Percentiles rank a stretch among this genome's conserved stretches.
phyloP scores from a whole-genome alignment of 2,797 vertebrate species.

The Semotilus atromaculatus region DNA sequence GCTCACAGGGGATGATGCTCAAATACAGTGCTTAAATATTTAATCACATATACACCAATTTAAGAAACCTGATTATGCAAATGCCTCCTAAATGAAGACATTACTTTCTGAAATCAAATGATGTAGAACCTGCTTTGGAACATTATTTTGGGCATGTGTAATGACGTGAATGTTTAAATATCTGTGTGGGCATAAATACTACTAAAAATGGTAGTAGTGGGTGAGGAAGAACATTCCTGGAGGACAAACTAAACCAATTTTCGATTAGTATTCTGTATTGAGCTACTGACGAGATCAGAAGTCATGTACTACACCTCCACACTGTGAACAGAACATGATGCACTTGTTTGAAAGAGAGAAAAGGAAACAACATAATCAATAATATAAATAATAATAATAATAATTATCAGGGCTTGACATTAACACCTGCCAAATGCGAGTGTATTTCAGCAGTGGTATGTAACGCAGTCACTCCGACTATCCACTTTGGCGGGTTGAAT shows the following conservation, averaged over 20 bases:
- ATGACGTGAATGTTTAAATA: conserved; percentile 20
- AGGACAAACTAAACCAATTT: background rate
- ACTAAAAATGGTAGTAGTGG: conserved; percentile 21
- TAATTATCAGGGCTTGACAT: background rate
- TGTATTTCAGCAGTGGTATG: no score
- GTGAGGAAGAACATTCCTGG: background rate
- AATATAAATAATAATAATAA: background rate
- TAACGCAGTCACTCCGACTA: no score
- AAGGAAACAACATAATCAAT: background rate
- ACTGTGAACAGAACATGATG: background rate
- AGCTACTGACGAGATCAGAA: background rate
- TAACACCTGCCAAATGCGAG: no score
- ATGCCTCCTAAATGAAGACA: conserved; percentile 53
- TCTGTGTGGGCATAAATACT: conserved; percentile 26
- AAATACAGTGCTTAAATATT: conserved; percentile 58
- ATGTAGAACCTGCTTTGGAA: conserved; percentile 17
- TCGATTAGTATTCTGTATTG: conserved; percentile 5
- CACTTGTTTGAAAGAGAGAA: conserved; percentile 5
- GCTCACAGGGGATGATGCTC: conserved; percentile 25
- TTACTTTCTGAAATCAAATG: conserved; percentile 46
- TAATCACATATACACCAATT: conserved; percentile 53
- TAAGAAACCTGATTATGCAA: conserved; percentile 61
- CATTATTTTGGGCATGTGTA: background rate
- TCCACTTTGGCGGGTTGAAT: no score
- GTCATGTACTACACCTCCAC: conserved; percentile 7